Conservation (phyloP, 2,797 vertebrate genomes). For the Amblyopsis hoosieri region DNA sequence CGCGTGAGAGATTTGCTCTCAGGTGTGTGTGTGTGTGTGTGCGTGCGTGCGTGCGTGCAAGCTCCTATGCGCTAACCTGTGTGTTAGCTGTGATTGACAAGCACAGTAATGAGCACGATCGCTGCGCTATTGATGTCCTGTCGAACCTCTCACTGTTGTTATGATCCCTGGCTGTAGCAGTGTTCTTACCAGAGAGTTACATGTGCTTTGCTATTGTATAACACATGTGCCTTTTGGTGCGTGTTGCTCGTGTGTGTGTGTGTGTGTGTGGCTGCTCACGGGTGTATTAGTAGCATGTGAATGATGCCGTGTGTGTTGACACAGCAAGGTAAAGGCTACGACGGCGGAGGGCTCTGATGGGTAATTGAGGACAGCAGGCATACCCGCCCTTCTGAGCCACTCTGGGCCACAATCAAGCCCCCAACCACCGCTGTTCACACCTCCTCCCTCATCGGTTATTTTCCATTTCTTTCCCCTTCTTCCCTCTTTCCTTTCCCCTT, state of each 20-base stretch:
- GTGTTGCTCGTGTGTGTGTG: conserved; percentile 20
- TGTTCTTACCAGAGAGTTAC: conserved; percentile 36
- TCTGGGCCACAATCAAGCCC: conserved; percentile 48
- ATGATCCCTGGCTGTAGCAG: conserved; percentile 44
- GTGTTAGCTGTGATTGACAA: conserved; percentile 65
- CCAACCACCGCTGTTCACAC: not conserved
- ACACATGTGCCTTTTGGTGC: conserved; percentile 2
- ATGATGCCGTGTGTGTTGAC: conserved; percentile 53
- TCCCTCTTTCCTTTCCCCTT: not conserved
- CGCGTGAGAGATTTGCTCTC: not conserved
- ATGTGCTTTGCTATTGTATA: not conserved
- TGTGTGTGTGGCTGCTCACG: conserved; percentile 29
- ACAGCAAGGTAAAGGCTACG: conserved; percentile 59
- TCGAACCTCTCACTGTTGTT: conserved; percentile 54
- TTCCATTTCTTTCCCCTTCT: not conserved
- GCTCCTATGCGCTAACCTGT: conserved; percentile 32
- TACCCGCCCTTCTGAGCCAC: conserved; percentile 63
- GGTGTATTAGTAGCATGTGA: conserved; percentile 37
- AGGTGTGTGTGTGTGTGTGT: conserved; percentile 3
- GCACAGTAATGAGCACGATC: conserved; percentile 55
- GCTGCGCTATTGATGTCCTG: conserved; percentile 57
- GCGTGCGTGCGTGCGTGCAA: conserved; percentile 1
- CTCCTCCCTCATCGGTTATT: not conserved
- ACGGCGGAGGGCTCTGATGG: conserved; percentile 66
- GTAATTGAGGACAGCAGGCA: conserved; percentile 76